Base-by-base conservation (phyloP, 2,888 invertebrate genomes). In the Sarcophaga carnaria region DNA sequence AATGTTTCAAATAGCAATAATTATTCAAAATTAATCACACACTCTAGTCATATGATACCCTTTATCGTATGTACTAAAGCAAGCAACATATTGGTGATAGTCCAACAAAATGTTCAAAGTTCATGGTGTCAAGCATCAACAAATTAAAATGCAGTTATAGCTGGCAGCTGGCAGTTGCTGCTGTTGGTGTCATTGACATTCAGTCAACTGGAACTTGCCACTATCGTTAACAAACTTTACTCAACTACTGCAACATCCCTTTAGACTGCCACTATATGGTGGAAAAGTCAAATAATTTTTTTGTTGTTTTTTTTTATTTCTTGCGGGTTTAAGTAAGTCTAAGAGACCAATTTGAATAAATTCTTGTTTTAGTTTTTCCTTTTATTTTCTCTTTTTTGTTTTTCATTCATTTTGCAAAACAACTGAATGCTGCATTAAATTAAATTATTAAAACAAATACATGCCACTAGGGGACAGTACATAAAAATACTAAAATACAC, bases 371-470 rank as follows among this genome's bases (percentile, higher is more conserved):
- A n/a, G 6, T 17, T 12, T 54, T 54, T 54, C 2, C 14, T 75
- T 79, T 75, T 72, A 37, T 37, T 37, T 3, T 37, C 37, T 37
- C 8, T 79, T 75, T 3, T 45, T n/a, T n/a, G 0, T 4, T 37
- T 45, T 17, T 17, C 2, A 4, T 54, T 54, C 17, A 17, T 75
- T 79, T 75, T 72, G 12, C 17, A 37, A 27, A 77, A 47, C 60
- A 77, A 71, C 66, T 71, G 63, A 66, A 71, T 75, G 20, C 45
- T 70, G 70, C 47, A 84, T 45, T 70, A 75, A 84, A 79, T 75
- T 25, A 83, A 83, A 83, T 83, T 79, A 79, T 75, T 70, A 74
- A 79, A 79, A 83, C 74, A 83, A 83, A 84, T 75, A 83, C 69
- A 71, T 66, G 66, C 59, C 66, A 66, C 71, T 25, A 14, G 59